phyloP scores from a whole-genome alignment of 1,140 invertebrate genomes.

The Orussus abietinus region DNA sequence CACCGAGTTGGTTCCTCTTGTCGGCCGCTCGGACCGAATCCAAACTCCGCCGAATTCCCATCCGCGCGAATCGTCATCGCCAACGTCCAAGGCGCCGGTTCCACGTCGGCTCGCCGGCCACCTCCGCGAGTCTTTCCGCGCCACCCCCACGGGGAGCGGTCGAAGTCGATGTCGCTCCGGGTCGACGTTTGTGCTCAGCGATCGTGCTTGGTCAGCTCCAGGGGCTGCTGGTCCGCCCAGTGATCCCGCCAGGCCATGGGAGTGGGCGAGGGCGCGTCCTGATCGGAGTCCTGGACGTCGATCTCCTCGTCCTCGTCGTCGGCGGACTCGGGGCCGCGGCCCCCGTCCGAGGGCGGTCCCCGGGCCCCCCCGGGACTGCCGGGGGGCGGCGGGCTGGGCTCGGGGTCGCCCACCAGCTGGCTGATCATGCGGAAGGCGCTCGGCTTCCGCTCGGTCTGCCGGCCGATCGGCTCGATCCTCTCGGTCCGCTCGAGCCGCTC shows the following conservation, averaged over 20 bases:
- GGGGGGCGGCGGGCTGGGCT: conserved; percentile 51
- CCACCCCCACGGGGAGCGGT: too few relatives aligned
- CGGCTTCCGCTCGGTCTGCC: conserved; percentile 34
- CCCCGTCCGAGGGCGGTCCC: conserved; percentile 32
- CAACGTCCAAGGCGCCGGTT: too few relatives aligned
- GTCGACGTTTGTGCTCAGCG: conserved; percentile 29
- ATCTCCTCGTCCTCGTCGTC: conserved; percentile 66
- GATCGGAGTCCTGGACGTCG: conserved; percentile 65
- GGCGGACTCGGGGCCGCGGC: conserved; percentile 54
- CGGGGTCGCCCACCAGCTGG: conserved; percentile 42
- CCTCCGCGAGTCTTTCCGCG: too few relatives aligned
- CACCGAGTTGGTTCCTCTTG: too few relatives aligned
- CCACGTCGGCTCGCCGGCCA: too few relatives aligned
- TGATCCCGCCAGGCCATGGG: conserved; percentile 40
- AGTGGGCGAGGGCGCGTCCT: conserved; percentile 39
- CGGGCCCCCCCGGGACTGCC: conserved; percentile 45
- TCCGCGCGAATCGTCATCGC: too few relatives aligned
- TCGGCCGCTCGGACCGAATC: too few relatives aligned
- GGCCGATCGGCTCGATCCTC: conserved; percentile 41
- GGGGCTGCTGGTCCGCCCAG: conserved; percentile 49
- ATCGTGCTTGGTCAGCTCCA: conserved; percentile 51
- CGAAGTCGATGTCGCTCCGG: too few relatives aligned
- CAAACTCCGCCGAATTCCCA: too few relatives aligned
- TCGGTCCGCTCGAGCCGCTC: conserved; percentile 47
- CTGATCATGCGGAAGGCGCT: conserved; percentile 50